phyloP scores from a whole-genome alignment of 2,888 invertebrate genomes.

The Dicranocentrus wangi region DNA sequence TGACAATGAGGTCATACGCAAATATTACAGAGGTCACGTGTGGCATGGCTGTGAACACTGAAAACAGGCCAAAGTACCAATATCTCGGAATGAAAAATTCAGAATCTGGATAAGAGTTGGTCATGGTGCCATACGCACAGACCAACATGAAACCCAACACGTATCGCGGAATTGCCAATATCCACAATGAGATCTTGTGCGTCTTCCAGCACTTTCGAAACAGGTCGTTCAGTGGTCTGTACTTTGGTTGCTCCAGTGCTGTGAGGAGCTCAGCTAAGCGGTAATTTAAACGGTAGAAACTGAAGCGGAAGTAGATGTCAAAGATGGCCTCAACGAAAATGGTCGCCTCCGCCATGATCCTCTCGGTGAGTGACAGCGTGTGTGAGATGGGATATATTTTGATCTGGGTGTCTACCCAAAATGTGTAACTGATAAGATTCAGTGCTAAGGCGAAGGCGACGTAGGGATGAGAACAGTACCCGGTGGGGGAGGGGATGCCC shows the following conservation, averaged over 20 bases:
- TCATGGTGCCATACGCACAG: constrained; percentile 18
- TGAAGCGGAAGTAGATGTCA: constrained; percentile 55
- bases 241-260: constrained; percentile 45
- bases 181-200: constrained; percentile 45
- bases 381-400: constrained; percentile 32
- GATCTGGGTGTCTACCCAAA: constrained; percentile 59
- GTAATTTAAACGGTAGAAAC: constrained; percentile 43
- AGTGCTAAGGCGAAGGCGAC: constrained; percentile 38
- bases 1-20: constrained; percentile 57
- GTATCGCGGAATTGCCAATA: constrained; percentile 48
- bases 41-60: constrained; percentile 41
- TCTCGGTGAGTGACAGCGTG: constrained; percentile 21
- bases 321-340: constrained; percentile 36
- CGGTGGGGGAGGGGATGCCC: constrained; percentile 58
- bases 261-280: constrained; percentile 31
- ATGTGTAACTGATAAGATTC: constrained; percentile 34
- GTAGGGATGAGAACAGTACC: constrained; percentile 59
- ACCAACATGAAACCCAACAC: constrained; percentile 15
- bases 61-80: constrained; percentile 44
- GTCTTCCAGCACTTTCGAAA: constrained; percentile 51
- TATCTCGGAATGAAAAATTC: constrained; percentile 38
- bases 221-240: constrained; percentile 22
- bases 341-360: constrained; percentile 52
- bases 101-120: constrained; percentile 22
- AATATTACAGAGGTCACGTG: constrained; percentile 48